Base-by-base conservation (phyloP, 2,888 invertebrate genomes). In the Mechanitis messenoides region DNA sequence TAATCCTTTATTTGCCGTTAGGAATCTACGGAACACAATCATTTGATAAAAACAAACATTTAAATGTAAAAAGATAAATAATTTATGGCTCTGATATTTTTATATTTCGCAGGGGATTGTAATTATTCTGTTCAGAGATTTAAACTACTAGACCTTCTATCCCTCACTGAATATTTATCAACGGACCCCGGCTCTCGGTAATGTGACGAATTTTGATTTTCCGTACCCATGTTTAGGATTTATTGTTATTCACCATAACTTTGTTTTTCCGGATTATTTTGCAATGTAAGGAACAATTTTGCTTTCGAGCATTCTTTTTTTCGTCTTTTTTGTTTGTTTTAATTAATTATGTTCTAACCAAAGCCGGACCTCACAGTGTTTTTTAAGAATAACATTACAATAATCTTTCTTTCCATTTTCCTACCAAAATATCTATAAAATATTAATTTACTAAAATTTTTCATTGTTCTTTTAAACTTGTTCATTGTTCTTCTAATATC, bases 101-200 rank as follows among this genome's bases (percentile, higher is more conserved):
- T 63, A 66, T 61, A 66, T 66, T 66, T 66, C 38, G 60, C 57
- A 58, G 55, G 57, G 61, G 33, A 55, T 28, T 38, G 42, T 42
- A 42, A 42, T 42, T 42, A 42, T 68, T 50, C 35, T 56, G 63
- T 63, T 55, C 57, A 59, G 61, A 63, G 61, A 65, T 64, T 68
- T 58, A 62, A 62, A 63, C 64, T 61, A 56, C 45, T 58, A 57
- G 63, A 54, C 63, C 62, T 57, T 46, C 45, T 47, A n/a, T 47
- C 63, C 66, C 62, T 65, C 53, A 31, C 67, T 73, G 74, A 74
- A 74, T 74, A 74, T 74, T 73, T 72, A 72, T 71, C 68, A 69
- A 67, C 64, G 61, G 33, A 64, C 62, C 64, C 59, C 60, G 56
- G 59, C 53, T 54, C 55, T 59, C 59, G 65, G 64, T 67, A 64